Evolutionary conservation across 2,797 vertebrate species (phyloP), one percentile per base, ranked within the genome.

Genomic region (Sandelia bainsii): DNA sequence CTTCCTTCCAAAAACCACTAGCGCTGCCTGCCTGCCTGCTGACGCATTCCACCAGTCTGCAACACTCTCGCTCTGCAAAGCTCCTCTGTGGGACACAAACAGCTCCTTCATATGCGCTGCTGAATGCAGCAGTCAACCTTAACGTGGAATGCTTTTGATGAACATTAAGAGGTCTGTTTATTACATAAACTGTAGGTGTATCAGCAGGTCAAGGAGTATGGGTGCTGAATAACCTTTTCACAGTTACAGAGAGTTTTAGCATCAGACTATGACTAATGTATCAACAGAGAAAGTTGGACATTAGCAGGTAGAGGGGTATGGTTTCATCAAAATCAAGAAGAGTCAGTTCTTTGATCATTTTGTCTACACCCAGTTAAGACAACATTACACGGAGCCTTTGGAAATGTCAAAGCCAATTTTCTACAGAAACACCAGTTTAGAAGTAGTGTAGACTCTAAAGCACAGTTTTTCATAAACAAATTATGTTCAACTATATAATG

Each of bases 11-110:
- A 80, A 85, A 86, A 69, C 9, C 77, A 66, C 70, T 1, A 70
- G 79, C 4, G 10, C 65, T 63, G 73, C 72, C 74, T 73, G 77
- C 49, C 56, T 60, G 70, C 60, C 66, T 57, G 80, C 85, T 82
- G 81, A 87, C 78, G 80, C 83, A 86, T 82, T 80, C 75, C 78
- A 75, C 66, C 44, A 82, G 78, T 67, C 73, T 69, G 73, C 86
- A 80, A 67, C 59, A 39, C 71, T 58, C 50, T 22, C 25, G 44
- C 67, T 72, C 76, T 72, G 79, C 64, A 51, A 53, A 64, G 75
- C 78, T 52, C 56, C 79, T 73, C 76, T n/a, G 78, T 48, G 63
- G 62, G 72, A 80, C 29, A 58, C 64, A 65, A 51, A 74, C 77
- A 59, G 75, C 71, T 75, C 71, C 69, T 65, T 82, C 62, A 51